phyloP scores from a whole-genome alignment of 2,113 vertebrate species.

The Mola mola region DNA sequence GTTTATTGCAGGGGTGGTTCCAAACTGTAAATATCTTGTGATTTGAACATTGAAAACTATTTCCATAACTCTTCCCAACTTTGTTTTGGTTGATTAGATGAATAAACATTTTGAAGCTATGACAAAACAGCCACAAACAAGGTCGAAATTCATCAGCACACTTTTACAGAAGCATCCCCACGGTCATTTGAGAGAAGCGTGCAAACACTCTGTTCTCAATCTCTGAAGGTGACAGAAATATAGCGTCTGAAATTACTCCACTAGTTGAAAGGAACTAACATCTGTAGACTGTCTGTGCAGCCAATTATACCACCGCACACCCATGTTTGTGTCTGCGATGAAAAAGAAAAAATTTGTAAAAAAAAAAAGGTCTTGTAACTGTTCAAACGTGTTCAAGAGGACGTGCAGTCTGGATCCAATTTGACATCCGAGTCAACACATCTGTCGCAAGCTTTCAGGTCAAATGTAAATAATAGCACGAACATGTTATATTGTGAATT shows the following conservation, averaged over 20 bases:
- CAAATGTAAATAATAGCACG: conserved; percentile 68
- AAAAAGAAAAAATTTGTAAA: conserved; percentile 14
- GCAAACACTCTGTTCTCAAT: conserved; percentile 31
- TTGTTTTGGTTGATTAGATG: background rate
- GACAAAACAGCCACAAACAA: background rate
- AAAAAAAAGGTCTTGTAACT: conserved; percentile 55
- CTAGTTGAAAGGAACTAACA: conserved; percentile 68
- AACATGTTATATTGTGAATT: conserved; percentile 55
- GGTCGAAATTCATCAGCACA: background rate
- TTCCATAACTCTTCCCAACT: background rate
- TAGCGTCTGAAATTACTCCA: conserved; percentile 67
- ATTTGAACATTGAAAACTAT: no score
- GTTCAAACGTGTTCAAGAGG: conserved; percentile 68
- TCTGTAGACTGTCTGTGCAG: conserved; percentile 69
- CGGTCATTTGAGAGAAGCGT: conserved; percentile 7
- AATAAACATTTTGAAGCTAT: background rate
- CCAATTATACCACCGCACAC: conserved; percentile 71
- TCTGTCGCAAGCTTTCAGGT: conserved; percentile 61
- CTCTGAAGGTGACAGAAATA: conserved; percentile 62
- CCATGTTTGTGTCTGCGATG: conserved; percentile 62
- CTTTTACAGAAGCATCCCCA: background rate
- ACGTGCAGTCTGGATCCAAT: conserved; percentile 74
- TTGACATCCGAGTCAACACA: conserved; percentile 67
- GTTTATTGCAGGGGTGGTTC: no score
- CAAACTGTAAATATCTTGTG: no score